Evolutionary conservation across 2,888 invertebrate species (phyloP).

Genomic region (Rhynchonema sp.): DNA sequence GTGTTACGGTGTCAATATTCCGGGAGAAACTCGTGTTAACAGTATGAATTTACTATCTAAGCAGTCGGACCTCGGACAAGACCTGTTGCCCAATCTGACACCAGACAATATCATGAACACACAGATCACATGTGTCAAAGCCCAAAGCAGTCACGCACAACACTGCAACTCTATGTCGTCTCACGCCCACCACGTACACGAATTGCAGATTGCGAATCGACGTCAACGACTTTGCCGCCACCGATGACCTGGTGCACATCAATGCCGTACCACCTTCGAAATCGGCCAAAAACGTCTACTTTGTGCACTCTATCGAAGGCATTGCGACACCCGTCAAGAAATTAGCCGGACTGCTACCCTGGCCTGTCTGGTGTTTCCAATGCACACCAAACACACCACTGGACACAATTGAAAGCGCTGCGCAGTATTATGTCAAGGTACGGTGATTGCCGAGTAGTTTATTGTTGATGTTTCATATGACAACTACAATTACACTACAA

Average conservation of each 20-base stretch:
- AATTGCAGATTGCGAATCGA: conserved; percentile 7
- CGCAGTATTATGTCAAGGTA: not conserved
- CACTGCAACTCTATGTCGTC: not conserved
- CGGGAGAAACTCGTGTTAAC: not conserved
- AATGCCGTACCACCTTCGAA: conserved; percentile 16
- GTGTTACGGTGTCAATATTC: not conserved
- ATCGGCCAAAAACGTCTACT: conserved; percentile 22
- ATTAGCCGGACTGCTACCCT: conserved; percentile 50
- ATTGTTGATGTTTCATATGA: no score
- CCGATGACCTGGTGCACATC: conserved; percentile 46
- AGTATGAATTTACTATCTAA: no score
- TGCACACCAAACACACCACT: not conserved
- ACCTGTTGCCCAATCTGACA: no score
- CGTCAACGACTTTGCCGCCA: conserved; percentile 50
- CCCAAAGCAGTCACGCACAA: not conserved
- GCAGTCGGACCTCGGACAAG: no score
- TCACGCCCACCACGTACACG: no score
- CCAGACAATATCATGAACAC: no score
- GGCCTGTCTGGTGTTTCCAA: conserved; percentile 45
- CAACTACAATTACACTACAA: no score
- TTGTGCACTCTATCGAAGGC: conserved; percentile 67
- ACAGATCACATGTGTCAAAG: no score
- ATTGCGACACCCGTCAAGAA: conserved; percentile 48
- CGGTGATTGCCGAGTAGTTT: no score
- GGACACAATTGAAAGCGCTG: not conserved